Base-by-base conservation (phyloP, 2,888 invertebrate species). In the Anorthoa munda region DNA sequence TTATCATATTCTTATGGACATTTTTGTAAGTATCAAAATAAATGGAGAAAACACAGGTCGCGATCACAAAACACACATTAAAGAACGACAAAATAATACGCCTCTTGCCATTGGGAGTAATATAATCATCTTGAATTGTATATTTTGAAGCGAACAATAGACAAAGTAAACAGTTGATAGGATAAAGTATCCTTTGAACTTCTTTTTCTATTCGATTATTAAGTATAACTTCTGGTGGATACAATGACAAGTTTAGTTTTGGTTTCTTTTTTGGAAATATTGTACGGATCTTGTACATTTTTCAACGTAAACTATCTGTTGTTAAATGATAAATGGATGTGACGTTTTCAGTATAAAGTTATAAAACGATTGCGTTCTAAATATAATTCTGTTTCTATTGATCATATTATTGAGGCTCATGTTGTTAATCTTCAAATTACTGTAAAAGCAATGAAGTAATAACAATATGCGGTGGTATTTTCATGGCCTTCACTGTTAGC, bases 151-250 rank as follows among this genome's bases (percentile, higher is more conserved):
- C 45, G n/a, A 45, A 60, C 9, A 60, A 15, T 21, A 45, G 21
- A 21, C 45, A 3, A 60, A 60, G 45, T 45, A 60, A 13, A 45
- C 21, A 60, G 45, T 60, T 60, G 9, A 60, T 60, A 15, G 59
- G 59, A 60, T 45, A 60, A 60, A 60, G 21, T 12, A 60, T 45
- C 1, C 15, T 13, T 60, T 60, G 59, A 1, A 60, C 15, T 45
- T 60, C 59, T 60, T 60, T 60, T 39, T 65, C 31, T 39, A 65
- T 11, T 26, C 21, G 65, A 51, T 51, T 65, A 39, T 53, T 51
- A 4, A 53, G 65, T 21, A 26, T 53, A 53, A 15, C 18, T 60
- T 60, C 59, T 39, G 13, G 39, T 45, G 59, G 39, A 60, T 45
- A 45, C 15, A 60, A 45, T 45, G 21, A 60, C 13, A 59, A 59